Conservation (phyloP, 2,888 invertebrate species). For the Trissonchulus latispiculum region DNA sequence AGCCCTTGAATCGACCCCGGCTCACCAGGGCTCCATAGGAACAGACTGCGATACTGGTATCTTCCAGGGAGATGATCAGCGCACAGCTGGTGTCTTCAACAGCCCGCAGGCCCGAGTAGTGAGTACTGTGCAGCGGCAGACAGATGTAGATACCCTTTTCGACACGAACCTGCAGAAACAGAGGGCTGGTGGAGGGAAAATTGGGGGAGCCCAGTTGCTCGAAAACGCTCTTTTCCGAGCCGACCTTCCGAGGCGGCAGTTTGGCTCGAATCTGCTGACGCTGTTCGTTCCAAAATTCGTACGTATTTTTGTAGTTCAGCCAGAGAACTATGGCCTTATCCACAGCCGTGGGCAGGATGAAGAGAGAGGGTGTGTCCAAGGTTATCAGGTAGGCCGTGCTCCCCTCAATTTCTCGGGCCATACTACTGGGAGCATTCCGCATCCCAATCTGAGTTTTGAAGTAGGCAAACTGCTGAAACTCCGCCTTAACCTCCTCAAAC, state of each 20-base stretch:
- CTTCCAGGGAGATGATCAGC: constrained; percentile 86
- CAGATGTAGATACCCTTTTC: constrained; percentile 40
- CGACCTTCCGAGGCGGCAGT: constrained; percentile 18
- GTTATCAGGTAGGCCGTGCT: constrained; percentile 57
- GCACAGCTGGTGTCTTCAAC: constrained; percentile 60
- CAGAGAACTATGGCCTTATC: constrained; percentile 97
- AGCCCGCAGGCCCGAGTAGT: not conserved
- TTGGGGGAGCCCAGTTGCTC: constrained; percentile 1
- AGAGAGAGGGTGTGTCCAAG: constrained; percentile 80
- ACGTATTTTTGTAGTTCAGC: constrained; percentile 98
- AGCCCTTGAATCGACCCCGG: constrained; percentile 63
- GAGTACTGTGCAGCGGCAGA: constrained; percentile 35
- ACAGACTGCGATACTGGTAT: constrained; percentile 88
- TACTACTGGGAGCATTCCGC: constrained; percentile 1
- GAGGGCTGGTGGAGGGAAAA: not conserved
- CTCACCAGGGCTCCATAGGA: constrained; percentile 90
- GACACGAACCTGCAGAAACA: constrained; percentile 27
- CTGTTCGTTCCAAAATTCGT: constrained; percentile 98
- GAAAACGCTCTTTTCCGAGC: constrained; percentile 6
- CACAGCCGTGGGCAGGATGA: constrained; percentile 90
- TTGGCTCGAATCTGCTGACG: constrained; percentile 45
- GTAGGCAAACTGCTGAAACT: constrained; percentile 94
- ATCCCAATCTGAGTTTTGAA: constrained; percentile 84
- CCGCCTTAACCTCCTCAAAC: constrained; percentile 93
- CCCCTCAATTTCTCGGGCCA: constrained; percentile 7